A percentile compares a stretch with the other conserved stretches of the same genome.
Conservation (phyloP, 2,888 invertebrate genomes). For the Melipona bicolor region DNA sequence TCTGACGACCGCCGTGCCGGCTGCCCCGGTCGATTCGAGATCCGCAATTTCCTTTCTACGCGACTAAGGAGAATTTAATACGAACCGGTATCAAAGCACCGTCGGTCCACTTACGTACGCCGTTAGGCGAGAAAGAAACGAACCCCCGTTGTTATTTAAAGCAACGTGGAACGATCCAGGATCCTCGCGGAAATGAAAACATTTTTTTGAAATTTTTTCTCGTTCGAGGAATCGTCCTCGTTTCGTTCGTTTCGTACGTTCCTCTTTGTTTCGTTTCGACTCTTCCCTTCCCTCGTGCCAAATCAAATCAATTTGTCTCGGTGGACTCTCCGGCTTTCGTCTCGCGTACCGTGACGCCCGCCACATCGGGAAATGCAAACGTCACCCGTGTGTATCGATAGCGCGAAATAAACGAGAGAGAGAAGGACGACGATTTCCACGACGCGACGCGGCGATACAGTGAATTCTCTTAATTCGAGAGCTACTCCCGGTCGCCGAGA, state of each 20-base stretch:
- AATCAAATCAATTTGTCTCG: constrained; percentile 48
- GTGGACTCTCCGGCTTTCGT: constrained; percentile 22
- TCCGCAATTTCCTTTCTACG: constrained; percentile 37
- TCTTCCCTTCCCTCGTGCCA: not conserved
- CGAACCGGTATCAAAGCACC: constrained; percentile 33
- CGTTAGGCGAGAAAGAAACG: not conserved
- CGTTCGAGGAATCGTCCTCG: not conserved
- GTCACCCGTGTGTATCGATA: constrained; percentile 29
- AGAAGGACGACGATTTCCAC: constrained; percentile 8
- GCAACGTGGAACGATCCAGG: no score
- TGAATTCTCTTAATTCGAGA: constrained; percentile 45
- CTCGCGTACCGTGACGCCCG: constrained; percentile 12
- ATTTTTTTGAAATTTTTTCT: constrained; percentile 2
- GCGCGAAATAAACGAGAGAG: not conserved
- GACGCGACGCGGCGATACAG: not conserved
- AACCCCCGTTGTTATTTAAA: constrained; percentile 8
- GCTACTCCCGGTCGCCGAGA: constrained; percentile 4
- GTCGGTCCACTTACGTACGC: not conserved
- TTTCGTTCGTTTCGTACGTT: not conserved
- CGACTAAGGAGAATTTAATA: constrained; percentile 32
- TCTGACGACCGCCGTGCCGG: constrained; percentile 17
- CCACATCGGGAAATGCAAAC: constrained; percentile 34
- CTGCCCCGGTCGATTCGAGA: constrained; percentile 33
- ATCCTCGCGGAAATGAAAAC: not conserved
- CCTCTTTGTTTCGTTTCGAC: not conserved